A percentile compares a stretch with the other conserved stretches of the same genome.
Conservation (phyloP, 2,888 invertebrate species). For the Nomada ferruginata region DNA sequence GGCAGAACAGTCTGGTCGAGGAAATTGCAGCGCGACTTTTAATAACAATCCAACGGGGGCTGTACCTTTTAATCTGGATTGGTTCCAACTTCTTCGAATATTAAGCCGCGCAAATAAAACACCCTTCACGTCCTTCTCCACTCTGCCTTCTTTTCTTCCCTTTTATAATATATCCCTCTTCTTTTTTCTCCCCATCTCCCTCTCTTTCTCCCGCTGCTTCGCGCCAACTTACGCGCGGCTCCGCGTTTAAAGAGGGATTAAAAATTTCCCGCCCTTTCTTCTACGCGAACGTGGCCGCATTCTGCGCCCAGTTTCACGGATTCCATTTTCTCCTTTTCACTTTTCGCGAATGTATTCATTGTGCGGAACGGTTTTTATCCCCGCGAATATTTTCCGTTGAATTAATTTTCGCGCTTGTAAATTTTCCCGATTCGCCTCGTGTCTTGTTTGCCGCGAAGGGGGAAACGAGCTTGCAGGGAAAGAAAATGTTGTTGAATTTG, state of each 20-base stretch:
- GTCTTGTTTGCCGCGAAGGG: too few relatives aligned
- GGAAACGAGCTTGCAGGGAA: too few relatives aligned
- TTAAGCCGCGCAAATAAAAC: slow-evolving; percentile 37
- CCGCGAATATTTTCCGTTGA: too few relatives aligned
- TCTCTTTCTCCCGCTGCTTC: neutral
- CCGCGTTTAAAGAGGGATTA: slow-evolving; percentile 35
- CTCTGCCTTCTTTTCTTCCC: neutral
- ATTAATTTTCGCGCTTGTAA: too few relatives aligned
- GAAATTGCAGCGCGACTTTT: slow-evolving; percentile 43
- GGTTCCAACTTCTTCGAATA: slow-evolving; percentile 57
- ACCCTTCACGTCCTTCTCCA: slow-evolving; percentile 8
- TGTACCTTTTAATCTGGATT: slow-evolving; percentile 56
- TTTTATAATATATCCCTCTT: too few relatives aligned
- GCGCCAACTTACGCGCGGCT: neutral
- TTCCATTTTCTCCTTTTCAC: neutral
- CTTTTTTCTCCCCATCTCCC: too few relatives aligned
- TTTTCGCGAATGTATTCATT: neutral
- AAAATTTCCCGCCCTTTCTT: slow-evolving; percentile 14
- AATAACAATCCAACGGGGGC: slow-evolving; percentile 46
- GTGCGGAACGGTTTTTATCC: too few relatives aligned
- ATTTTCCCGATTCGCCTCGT: neutral
- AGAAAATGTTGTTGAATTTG: neutral
- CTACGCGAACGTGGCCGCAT: too few relatives aligned
- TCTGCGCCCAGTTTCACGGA: neutral
- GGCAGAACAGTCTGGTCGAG: neutral